These are phyloP conservation scores for Ypsolopha sequella DNA, from an alignment of 2,888 invertebrate species.

Conservation along the genomic window DNA sequence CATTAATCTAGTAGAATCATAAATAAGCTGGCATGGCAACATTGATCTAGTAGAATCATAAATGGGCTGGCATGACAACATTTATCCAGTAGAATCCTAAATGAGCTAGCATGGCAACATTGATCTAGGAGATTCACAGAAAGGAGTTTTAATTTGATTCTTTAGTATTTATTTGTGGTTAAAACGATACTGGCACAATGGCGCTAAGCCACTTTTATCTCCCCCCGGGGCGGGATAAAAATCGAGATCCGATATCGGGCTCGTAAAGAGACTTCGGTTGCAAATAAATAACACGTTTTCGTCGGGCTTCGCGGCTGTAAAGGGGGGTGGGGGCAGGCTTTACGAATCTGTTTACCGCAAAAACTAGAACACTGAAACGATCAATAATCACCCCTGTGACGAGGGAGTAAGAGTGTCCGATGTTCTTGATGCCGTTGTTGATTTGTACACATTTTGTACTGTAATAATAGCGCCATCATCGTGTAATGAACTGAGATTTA, in stretches of 20 bases:
- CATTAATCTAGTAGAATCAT: too few species aligned
- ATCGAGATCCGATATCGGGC: slow-evolving; percentile 48
- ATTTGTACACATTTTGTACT: too few species aligned
- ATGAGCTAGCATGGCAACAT: too few species aligned
- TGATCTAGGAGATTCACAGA: background rate
- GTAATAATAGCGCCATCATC: too few species aligned
- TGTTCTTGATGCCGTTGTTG: background rate
- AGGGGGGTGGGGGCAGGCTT: slow-evolving; percentile 13
- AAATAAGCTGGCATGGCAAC: too few species aligned
- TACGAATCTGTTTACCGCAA: too few species aligned
- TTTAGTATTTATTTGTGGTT: slow-evolving; percentile 33
- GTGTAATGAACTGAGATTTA: too few species aligned
- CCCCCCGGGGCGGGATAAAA: slow-evolving; percentile 43
- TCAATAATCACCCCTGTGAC: background rate
- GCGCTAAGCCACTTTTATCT: slow-evolving; percentile 37
- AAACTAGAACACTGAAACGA: background rate
- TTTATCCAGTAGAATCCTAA: too few species aligned
- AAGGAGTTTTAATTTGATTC: slow-evolving; percentile 24
- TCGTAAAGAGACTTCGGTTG: slow-evolving; percentile 45
- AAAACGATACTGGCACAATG: slow-evolving; percentile 19
- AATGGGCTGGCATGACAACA: too few species aligned
- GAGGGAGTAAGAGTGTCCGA: background rate
- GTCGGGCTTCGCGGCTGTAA: slow-evolving; percentile 15
- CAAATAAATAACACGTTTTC: slow-evolving; percentile 51
- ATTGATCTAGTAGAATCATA: too few species aligned